Evolutionary conservation across 2,797 vertebrate species (phyloP), one percentile per base, ranked within the genome.

Genomic region (Lutjanus campechanus): DNA sequence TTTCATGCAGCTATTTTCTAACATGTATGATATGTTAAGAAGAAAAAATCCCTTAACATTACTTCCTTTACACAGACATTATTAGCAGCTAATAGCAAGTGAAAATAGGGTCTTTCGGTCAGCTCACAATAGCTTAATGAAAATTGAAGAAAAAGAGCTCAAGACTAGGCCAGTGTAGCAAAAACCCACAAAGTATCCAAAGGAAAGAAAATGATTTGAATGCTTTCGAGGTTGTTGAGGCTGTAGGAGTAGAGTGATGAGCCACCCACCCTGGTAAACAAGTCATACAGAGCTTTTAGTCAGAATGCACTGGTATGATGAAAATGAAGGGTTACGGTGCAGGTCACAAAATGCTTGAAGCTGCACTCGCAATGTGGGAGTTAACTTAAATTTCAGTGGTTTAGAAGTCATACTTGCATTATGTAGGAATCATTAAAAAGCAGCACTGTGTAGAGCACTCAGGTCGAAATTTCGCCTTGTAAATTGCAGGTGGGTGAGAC

Each of bases 261-360:
- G 55, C 65, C 22, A n/a, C 60, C 58, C 41, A 61, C 70, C 19
- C 58, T 29, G 11, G 17, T 73, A 84, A 76, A 80, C 46, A 61
- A 69, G 43, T 46, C n/a, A 43, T 1, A 5, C 40, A 16, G 43
- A 73, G 84, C 84, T 88, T 76, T 81, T 79, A 87, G 77, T 69
- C 69, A 44, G n/a, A 78, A 58, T 20, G 47, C 25, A 25, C 7
- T 11, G 7, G 7, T 46, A 15, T 69, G 53, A 69, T 63, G 58
- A 54, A 85, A 72, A 76, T 51, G 12, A 68, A 69, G 66, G 77
- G 79, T 84, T 68, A 47, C 19, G 19, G 22, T 65, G 50, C 56
- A 54, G 70, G 81, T 82, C 76, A 82, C 41, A 69, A 78, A 51
- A 25, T 49, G 40, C 68, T 82, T 41, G 5, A 54, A 44, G 73